Percentiles rank a stretch among this genome's conserved stretches.
phyloP scores from a whole-genome alignment of 1,140 invertebrate genomes.

The Drosophila bipectinata region DNA sequence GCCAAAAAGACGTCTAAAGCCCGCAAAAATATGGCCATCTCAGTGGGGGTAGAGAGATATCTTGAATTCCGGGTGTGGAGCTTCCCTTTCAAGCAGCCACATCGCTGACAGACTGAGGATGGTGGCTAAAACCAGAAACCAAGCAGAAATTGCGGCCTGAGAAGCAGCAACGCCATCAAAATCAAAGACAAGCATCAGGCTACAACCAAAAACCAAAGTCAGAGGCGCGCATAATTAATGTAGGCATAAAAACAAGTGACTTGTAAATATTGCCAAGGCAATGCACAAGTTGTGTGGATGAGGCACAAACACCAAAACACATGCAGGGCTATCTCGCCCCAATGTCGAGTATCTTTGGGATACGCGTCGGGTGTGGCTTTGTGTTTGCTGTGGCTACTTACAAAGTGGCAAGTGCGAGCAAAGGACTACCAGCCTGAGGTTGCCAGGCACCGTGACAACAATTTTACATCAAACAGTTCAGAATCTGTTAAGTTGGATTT shows the following conservation, averaged over 20 bases:
- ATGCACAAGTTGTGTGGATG: slow-evolving; percentile 32
- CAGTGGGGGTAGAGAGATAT: slow-evolving; percentile 6
- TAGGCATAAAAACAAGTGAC: slow-evolving; percentile 82
- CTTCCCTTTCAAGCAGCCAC: slow-evolving; percentile 14
- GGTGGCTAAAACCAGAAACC: slow-evolving; percentile 59
- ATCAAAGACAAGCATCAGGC: slow-evolving; percentile 63
- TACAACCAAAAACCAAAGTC: slow-evolving; percentile 68
- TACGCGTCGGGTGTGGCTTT: slow-evolving; percentile 19
- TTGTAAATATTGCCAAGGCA: slow-evolving; percentile 80
- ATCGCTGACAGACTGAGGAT: slow-evolving; percentile 30
- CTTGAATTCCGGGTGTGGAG: slow-evolving; percentile 2
- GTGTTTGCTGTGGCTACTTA: slow-evolving; percentile 61
- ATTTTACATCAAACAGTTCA: not conserved
- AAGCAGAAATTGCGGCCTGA: slow-evolving; percentile 65
- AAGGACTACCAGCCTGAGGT: slow-evolving; percentile 31
- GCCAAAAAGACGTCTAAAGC: slow-evolving; percentile 45
- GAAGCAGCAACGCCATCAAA: slow-evolving; percentile 60
- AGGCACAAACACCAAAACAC: slow-evolving; percentile 3
- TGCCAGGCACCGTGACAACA: slow-evolving; percentile 10
- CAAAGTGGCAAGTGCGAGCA: slow-evolving; percentile 56
- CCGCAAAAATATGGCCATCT: slow-evolving; percentile 54
- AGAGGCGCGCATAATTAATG: slow-evolving; percentile 81
- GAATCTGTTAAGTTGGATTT: not conserved
- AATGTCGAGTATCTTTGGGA: slow-evolving; percentile 29
- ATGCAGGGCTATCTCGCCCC: slow-evolving; percentile 10